Conservation (phyloP, 2,888 invertebrate genomes). For the Melikaiella ostensackeni region DNA sequence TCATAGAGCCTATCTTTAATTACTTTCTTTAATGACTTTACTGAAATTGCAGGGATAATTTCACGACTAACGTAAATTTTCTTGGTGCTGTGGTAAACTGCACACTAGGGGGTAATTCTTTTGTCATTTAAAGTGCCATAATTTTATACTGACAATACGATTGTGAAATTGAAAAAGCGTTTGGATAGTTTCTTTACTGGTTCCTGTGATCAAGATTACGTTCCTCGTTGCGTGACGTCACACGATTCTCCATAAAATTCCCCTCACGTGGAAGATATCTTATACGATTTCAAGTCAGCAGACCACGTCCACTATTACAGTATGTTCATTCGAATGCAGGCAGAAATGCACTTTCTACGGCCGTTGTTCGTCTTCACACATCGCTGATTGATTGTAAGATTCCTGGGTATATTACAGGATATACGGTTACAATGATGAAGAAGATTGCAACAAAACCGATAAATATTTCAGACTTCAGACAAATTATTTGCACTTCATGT, state of each 20-base stretch:
- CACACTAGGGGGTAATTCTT: not conserved
- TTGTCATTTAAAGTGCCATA: not conserved
- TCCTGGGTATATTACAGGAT: not conserved
- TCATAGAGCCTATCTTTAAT: conserved; percentile 1
- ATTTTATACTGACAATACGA: conserved; percentile 6
- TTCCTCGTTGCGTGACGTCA: not conserved
- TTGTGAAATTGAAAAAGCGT: not conserved
- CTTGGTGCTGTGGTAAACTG: not conserved
- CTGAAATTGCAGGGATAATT: not conserved
- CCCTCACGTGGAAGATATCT: not conserved
- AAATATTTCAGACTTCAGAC: conserved; percentile 14
- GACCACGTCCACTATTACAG: not conserved
- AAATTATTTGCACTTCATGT: conserved; percentile 14
- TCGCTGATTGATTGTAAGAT: conserved; percentile 40
- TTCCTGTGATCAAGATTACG: conserved; percentile 3
- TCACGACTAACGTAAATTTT: not conserved
- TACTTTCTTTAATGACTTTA: not conserved
- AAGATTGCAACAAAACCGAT: conserved; percentile 3
- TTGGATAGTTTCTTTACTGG: conserved; percentile 2
- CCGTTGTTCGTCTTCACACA: conserved; percentile 45
- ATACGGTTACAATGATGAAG: not conserved
- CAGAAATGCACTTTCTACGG: conserved; percentile 58
- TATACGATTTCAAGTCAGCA: not conserved
- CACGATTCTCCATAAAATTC: conserved; percentile 12
- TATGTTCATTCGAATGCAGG: conserved; percentile 56